These are phyloP conservation scores for Frankliniella intonsa DNA, from an alignment of 2,888 invertebrate genomes.

Conservation along the genomic window DNA sequence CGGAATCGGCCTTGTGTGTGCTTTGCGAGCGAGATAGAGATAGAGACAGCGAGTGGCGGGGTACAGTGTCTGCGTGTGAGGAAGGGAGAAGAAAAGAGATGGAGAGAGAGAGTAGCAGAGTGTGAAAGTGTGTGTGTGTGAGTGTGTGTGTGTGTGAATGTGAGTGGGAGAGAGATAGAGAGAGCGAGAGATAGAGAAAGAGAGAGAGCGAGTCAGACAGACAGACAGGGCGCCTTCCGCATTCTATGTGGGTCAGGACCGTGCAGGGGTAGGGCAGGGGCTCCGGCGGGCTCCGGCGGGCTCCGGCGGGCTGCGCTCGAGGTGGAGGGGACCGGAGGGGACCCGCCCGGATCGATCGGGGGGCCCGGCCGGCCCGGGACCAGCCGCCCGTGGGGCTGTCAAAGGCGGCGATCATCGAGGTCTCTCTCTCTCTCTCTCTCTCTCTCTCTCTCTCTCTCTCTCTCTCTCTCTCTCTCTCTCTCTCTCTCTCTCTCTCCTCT, in stretches of 20 bases:
- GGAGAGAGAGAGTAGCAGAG: no score
- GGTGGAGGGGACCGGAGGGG: neutral
- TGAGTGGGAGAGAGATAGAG: no score
- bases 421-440: neutral
- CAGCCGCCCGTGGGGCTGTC: slow-evolving; percentile 7
- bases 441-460: neutral
- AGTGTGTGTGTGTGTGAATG: no score
- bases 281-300: neutral
- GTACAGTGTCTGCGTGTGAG: no score
- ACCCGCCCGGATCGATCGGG: neutral
- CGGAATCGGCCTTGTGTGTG: neutral
- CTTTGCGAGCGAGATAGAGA: neutral
- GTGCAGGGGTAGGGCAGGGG: neutral
- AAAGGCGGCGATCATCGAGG: slow-evolving; percentile 21
- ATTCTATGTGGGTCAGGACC: slow-evolving; percentile 1
- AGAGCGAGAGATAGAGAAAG: neutral
- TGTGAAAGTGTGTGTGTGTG: no score
- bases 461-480: neutral
- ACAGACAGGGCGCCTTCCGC: neutral
- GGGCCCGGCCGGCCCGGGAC: no score
- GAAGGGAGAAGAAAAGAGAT: no score
- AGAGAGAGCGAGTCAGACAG: neutral
- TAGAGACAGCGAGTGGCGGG: neutral
- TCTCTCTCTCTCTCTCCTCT: no score
- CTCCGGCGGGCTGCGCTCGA: neutral